These are phyloP conservation scores for Vireo altiloquus DNA, from an alignment of 2,113 vertebrate species.

Conservation along the genomic window DNA sequence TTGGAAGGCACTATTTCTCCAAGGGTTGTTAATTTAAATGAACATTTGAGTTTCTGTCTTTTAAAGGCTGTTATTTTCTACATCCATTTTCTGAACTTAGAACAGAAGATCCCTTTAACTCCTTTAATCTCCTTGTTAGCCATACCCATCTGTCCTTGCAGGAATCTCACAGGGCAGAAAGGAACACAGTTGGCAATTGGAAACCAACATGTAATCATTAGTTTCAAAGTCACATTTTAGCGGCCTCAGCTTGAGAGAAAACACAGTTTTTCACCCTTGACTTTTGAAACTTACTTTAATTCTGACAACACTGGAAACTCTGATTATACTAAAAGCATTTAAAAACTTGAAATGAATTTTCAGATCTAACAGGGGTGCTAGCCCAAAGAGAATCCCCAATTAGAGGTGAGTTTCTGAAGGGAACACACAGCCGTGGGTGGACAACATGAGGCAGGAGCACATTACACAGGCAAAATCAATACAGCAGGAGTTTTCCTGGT, in stretches of 20 bases:
- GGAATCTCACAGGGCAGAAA: background rate
- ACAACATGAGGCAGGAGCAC: background rate
- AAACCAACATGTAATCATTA: background rate
- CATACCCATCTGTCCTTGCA: background rate
- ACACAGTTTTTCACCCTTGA: background rate
- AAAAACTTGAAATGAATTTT: background rate
- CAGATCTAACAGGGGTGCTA: background rate
- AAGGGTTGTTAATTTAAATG: constrained; percentile 38
- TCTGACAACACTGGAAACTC: background rate
- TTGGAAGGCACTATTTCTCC: background rate
- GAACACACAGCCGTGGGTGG: background rate
- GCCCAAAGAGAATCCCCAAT: background rate
- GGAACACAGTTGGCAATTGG: background rate
- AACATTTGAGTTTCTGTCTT: background rate
- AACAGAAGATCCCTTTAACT: constrained; percentile 25
- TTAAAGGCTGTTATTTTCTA: constrained; percentile 30
- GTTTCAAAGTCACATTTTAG: background rate
- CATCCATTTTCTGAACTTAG: constrained; percentile 18
- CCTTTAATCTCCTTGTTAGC: constrained; percentile 43
- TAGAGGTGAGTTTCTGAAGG: background rate
- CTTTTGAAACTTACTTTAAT: background rate
- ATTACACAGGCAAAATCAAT: background rate
- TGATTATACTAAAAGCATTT: background rate
- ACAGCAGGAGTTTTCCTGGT: background rate
- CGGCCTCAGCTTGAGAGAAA: background rate